Conservation (phyloP, 2,888 invertebrate species). For the Drosophila percnosoma region DNA sequence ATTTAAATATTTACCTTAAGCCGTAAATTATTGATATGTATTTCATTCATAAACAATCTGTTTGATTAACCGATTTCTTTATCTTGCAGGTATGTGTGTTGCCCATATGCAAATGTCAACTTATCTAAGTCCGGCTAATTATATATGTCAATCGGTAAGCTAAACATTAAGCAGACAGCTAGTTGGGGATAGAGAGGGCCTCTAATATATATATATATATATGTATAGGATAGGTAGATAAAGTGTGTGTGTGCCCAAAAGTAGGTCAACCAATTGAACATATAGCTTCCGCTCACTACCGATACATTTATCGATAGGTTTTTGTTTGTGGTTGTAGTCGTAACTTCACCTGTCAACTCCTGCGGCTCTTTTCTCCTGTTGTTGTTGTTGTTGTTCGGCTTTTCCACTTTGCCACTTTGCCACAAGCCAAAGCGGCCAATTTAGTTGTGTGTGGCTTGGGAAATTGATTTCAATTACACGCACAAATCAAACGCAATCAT, state of each 20-base stretch:
- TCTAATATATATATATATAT: not conserved
- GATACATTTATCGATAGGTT: constrained; percentile 31
- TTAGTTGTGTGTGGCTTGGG: constrained; percentile 12
- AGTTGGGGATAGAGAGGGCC: not conserved
- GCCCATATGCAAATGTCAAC: constrained; percentile 37
- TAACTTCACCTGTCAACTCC: constrained; percentile 6
- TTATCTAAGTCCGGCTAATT: constrained; percentile 27
- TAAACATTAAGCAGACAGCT: constrained; percentile 1
- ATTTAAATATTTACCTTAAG: not conserved
- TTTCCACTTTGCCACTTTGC: not conserved
- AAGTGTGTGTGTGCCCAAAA: constrained; percentile 5
- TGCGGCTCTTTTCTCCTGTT: not conserved
- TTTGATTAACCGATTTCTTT: constrained; percentile 40
- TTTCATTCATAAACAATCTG: constrained; percentile 19
- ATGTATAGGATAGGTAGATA: not conserved
- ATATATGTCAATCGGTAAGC: constrained; percentile 42
- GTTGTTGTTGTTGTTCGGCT: not conserved
- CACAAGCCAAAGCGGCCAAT: constrained; percentile 9
- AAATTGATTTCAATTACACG: constrained; percentile 57
- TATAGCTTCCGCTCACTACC: constrained; percentile 6
- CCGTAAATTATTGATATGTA: not conserved
- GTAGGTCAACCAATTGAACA: constrained; percentile 24
- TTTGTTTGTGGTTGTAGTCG: not conserved
- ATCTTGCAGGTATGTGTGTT: constrained; percentile 54
- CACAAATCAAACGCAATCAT: constrained; percentile 49